A percentile compares a stretch with the other conserved stretches of the same genome.
phyloP scores from a whole-genome alignment of 2,797 vertebrate species.

The Rhynchonycteris naso region DNA sequence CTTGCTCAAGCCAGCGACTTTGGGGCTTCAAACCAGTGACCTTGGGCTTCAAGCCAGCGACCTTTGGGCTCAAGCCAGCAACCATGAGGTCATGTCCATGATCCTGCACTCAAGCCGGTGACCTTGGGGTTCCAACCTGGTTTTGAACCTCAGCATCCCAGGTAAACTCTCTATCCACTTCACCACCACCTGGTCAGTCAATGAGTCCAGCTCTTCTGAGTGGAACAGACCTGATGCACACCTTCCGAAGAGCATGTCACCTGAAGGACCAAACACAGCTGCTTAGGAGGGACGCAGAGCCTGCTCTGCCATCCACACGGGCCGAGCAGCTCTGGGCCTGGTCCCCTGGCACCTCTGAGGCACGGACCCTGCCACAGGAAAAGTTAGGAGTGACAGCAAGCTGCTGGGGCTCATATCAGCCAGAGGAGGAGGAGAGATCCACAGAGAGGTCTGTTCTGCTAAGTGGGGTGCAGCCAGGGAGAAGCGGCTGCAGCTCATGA shows the following conservation, averaged over 20 bases:
- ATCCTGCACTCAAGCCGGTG: no score
- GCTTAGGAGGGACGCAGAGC: not conserved
- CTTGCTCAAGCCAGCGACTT: no score
- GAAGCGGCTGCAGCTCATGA: not conserved
- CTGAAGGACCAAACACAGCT: accelerated
- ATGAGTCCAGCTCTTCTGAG: not conserved
- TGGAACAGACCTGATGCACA: not conserved
- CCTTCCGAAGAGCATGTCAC: not conserved
- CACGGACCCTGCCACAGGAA: not conserved
- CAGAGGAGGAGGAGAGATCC: no score
- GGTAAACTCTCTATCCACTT: no score
- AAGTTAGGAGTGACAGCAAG: no score
- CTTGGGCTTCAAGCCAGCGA: no score
- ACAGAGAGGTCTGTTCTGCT: not conserved
- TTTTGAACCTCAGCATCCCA: no score
- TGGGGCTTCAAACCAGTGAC: no score
- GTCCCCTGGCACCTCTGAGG: not conserved
- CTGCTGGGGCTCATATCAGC: not conserved
- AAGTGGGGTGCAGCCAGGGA: not conserved
- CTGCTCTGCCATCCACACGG: accelerated
- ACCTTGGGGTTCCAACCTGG: no score
- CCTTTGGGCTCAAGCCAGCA: no score
- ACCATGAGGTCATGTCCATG: no score
- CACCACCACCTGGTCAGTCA: no score
- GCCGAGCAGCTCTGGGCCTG: accelerated